These are phyloP conservation scores for Antedon mediterranea DNA, from an alignment of 53 echinoderm and acorn worm species.

Conservation along the genomic window DNA sequence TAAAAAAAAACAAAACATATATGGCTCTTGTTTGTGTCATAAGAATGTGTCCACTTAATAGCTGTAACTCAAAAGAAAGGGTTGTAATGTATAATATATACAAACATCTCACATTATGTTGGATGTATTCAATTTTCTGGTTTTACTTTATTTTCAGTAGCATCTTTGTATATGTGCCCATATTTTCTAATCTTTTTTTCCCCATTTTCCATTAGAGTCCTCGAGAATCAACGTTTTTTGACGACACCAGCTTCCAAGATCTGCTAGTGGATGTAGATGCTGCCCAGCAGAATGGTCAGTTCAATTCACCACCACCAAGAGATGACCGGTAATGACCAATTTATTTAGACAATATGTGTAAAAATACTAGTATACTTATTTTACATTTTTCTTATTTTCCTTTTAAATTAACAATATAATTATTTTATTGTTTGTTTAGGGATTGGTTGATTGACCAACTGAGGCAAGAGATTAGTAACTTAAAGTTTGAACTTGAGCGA, in stretches of 20 bases:
- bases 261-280: conserved; percentile 45
- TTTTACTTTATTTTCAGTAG: too few species aligned
- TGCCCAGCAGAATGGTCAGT: conserved; percentile 60
- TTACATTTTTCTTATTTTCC: background rate
- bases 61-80: too few species aligned
- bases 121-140: too few species aligned
- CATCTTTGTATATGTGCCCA: too few species aligned
- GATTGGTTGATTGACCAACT: conserved; percentile 81
- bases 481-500: conserved; percentile 72
- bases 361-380: too few species aligned
- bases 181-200: too few species aligned
- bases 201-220: background rate
- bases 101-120: too few species aligned
- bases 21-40: too few species aligned
- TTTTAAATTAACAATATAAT: background rate
- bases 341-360: too few species aligned
- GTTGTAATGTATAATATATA: too few species aligned
- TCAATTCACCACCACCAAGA: conserved; percentile 30
- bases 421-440: conserved; percentile 15
- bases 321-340: conserved; percentile 54
- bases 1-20: too few species aligned
- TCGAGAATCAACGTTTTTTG: background rate
- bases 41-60: too few species aligned
- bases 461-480: conserved; percentile 47
- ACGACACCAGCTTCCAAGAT: background rate